Conservation (phyloP, 2,113 vertebrate genomes). For the Cryptotis parvus region DNA sequence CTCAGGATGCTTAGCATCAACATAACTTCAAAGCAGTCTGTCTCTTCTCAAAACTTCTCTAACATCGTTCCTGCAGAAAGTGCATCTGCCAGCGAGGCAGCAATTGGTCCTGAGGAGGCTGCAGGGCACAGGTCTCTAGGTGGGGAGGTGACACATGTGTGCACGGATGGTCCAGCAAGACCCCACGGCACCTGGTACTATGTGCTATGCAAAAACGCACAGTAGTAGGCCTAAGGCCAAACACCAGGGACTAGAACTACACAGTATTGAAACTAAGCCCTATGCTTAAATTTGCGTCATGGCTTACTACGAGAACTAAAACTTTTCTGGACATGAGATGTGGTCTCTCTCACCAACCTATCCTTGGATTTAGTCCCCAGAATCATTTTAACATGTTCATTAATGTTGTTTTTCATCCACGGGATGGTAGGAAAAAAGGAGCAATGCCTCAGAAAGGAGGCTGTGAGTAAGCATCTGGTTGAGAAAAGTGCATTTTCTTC, state of each 20-base stretch:
- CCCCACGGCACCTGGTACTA: too few relatives aligned
- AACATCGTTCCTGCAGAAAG: neutral
- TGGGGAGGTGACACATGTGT: rapidly evolving
- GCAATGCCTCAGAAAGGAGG: neutral
- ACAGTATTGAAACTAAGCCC: neutral
- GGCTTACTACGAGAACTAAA: neutral
- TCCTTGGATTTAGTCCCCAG: neutral
- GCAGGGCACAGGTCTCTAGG: neutral
- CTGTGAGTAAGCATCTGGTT: neutral
- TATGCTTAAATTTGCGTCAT: slow-evolving; percentile 11
- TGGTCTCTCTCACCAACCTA: neutral
- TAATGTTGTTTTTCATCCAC: neutral
- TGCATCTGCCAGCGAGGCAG: neutral
- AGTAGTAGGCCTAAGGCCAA: neutral
- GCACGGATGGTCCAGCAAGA: too few relatives aligned
- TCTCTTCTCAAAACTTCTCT: neutral
- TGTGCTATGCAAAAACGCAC: neutral
- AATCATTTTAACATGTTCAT: neutral
- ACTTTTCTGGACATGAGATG: neutral
- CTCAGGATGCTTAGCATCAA: neutral
- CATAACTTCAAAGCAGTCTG: neutral
- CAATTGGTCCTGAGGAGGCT: neutral
- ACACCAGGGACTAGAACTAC: neutral
- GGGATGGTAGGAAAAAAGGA: neutral
- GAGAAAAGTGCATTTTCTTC: slow-evolving; percentile 6